phyloP scores from a whole-genome alignment of 1,140 invertebrate species.

The Scylla paramamosain region DNA sequence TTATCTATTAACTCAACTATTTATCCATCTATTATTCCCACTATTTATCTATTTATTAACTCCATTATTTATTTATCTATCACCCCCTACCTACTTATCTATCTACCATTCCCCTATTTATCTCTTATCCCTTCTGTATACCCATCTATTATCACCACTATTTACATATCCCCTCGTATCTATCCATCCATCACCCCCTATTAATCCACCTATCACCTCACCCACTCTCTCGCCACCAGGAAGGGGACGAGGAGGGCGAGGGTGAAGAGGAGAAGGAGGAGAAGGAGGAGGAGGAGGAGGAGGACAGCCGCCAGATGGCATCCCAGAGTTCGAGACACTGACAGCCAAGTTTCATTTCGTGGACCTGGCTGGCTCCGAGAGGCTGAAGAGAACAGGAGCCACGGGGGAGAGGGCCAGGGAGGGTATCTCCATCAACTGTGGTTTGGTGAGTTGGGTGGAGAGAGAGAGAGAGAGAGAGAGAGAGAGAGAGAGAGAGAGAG shows the following conservation, averaged over 20 bases:
- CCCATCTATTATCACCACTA: no score
- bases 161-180: background rate
- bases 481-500: background rate
- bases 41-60: no score
- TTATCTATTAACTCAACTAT: no score
- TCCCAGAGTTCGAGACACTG: slow-evolving; percentile 87
- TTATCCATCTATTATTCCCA: no score
- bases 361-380: slow-evolving; percentile 97
- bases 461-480: slow-evolving; percentile 19
- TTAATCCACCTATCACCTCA: no score
- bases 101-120: no score
- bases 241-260: background rate
- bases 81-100: no score
- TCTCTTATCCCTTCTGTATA: no score
- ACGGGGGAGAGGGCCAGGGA: slow-evolving; percentile 92
- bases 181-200: background rate
- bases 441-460: slow-evolving; percentile 83
- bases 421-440: slow-evolving; percentile 96
- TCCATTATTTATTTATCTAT: no score
- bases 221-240: background rate
- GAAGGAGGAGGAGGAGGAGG: slow-evolving; percentile 50
- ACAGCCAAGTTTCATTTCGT: slow-evolving; percentile 97
- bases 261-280: no score
- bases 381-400: slow-evolving; percentile 96
- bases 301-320: background rate